Percentiles rank a stretch among this genome's conserved stretches.
Evolutionary conservation across 53 echinoderm and acorn worm genomes (phyloP).

Genomic region (Hippasteria phrygiana): DNA sequence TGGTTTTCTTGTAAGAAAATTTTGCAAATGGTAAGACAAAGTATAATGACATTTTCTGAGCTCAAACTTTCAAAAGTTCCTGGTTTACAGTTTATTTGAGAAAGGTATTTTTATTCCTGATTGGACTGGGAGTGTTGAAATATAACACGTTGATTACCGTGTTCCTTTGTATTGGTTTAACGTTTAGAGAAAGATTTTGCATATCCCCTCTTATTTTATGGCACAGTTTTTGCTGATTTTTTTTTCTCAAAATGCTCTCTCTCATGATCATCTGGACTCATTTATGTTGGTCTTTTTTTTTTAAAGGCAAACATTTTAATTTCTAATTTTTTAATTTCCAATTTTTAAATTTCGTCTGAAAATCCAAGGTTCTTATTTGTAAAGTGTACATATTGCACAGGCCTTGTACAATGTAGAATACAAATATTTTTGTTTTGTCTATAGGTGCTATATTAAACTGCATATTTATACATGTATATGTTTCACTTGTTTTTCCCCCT

Average conservation of each 20-base stretch:
- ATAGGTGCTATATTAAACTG: slow-evolving; percentile 35
- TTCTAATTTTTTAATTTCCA: slow-evolving; percentile 42
- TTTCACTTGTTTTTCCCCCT: not conserved
- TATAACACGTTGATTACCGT: too few species aligned
- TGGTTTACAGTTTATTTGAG: too few species aligned
- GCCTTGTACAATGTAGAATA: slow-evolving; percentile 53
- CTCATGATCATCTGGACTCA: not conserved
- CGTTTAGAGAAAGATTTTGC: too few species aligned
- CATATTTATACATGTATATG: slow-evolving; percentile 38
- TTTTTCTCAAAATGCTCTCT: not conserved
- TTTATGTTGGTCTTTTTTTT: not conserved
- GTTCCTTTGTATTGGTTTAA: too few species aligned
- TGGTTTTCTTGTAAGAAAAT: too few species aligned
- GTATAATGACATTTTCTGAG: too few species aligned
- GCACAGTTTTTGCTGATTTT: too few species aligned
- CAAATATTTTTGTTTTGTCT: not conserved
- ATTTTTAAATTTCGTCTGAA: not conserved
- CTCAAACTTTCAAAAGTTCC: too few species aligned
- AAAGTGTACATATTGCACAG: slow-evolving; percentile 60
- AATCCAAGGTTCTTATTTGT: slow-evolving; percentile 28
- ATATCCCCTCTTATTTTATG: too few species aligned
- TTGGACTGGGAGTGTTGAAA: too few species aligned
- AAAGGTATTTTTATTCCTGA: too few species aligned
- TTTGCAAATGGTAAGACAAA: too few species aligned
- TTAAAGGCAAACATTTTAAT: not conserved